A percentile compares a stretch with the other conserved stretches of the same genome.
Conservation (phyloP, 1,140 invertebrate genomes). For the Neelides sp. region DNA sequence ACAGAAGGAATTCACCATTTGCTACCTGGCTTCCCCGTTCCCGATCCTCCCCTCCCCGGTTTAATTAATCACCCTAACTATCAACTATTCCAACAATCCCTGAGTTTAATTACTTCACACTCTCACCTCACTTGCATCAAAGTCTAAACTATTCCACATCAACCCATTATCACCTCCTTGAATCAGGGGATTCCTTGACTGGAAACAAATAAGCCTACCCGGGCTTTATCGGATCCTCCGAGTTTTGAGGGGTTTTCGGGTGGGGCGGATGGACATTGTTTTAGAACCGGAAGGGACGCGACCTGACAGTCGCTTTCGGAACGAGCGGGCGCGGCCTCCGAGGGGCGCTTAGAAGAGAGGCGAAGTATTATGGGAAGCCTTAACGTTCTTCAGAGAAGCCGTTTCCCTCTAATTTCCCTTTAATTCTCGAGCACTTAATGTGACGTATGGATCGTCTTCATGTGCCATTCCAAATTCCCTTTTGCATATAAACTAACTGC, state of each 20-base stretch:
- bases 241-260: background rate
- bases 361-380: no score
- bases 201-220: background rate
- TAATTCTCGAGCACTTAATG: conserved; percentile 30
- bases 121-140: conserved; percentile 28
- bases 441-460: conserved; percentile 31
- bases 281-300: conserved; percentile 18
- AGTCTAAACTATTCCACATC: background rate
- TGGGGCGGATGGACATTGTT: conserved; percentile 21
- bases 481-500: conserved; percentile 31
- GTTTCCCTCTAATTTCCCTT: conserved; percentile 29
- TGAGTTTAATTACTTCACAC: conserved; percentile 31
- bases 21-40: no score
- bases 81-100: conserved; percentile 31
- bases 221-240: conserved; percentile 9
- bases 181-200: background rate
- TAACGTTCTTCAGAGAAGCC: conserved; percentile 10
- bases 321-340: no score
- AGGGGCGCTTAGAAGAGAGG: background rate
- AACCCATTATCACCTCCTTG: background rate
- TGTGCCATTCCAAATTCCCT: conserved; percentile 27
- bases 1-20: conserved; percentile 28
- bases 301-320: conserved; percentile 16
- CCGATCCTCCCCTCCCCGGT: background rate
- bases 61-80: conserved; percentile 31